Evolutionary conservation across 2,113 vertebrate genomes (phyloP).

Genomic region (Enhydra lutris): DNA sequence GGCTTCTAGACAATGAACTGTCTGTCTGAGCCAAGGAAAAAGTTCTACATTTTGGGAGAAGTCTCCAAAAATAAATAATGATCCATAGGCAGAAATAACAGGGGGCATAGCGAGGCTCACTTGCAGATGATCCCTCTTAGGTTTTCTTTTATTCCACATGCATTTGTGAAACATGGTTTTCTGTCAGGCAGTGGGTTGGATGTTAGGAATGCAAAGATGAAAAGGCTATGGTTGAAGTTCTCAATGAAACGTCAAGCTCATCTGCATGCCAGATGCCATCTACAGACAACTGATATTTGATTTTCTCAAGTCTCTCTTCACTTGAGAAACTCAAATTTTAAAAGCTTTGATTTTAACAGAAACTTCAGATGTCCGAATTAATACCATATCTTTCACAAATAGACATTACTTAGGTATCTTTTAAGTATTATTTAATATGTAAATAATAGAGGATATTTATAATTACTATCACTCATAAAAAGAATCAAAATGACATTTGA

Average conservation of each 20-base stretch:
- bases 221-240: neutral
- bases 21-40: neutral
- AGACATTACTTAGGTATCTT: neutral
- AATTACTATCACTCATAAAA: neutral
- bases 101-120: neutral
- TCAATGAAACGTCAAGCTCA: neutral
- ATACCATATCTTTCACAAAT: neutral
- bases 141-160: neutral
- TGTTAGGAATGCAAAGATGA: neutral
- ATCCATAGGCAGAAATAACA: neutral
- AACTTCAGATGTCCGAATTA: neutral
- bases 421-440: neutral
- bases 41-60: neutral
- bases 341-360: neutral
- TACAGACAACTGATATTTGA: neutral
- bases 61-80: conserved; percentile 1
- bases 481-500: neutral
- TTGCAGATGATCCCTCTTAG: neutral
- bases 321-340: neutral
- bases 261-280: neutral
- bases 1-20: neutral
- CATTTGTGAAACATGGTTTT: neutral
- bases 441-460: neutral
- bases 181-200: neutral
- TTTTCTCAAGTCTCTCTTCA: neutral